phyloP scores from a whole-genome alignment of 2,888 invertebrate genomes.

The Hoplodrina ambigua region DNA sequence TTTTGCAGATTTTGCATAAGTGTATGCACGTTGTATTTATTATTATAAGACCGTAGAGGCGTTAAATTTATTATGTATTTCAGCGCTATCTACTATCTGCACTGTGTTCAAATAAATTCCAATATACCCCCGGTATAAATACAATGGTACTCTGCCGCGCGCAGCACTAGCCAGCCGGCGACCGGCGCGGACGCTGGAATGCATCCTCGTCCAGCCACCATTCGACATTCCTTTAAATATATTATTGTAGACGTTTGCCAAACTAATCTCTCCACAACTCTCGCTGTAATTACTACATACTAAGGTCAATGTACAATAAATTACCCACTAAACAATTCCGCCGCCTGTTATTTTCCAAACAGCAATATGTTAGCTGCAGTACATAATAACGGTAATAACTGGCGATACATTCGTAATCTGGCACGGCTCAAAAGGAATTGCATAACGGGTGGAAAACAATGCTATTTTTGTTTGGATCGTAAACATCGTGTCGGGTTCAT shows the following conservation, averaged over 20 bases:
- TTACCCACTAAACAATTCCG: constrained; percentile 51
- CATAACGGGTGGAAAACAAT: constrained; percentile 72
- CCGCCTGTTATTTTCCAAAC: constrained; percentile 51
- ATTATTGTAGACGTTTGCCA: constrained; percentile 37
- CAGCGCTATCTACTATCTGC: constrained; percentile 58
- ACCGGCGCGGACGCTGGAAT: constrained; percentile 24
- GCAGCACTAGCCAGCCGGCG: constrained; percentile 17
- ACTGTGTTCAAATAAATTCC: constrained; percentile 48
- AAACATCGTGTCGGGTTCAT: constrained; percentile 69
- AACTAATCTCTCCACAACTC: constrained; percentile 42
- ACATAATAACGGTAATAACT: constrained; percentile 52
- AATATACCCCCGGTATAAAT: constrained; percentile 51
- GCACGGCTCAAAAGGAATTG: constrained; percentile 70
- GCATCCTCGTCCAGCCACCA: constrained; percentile 17
- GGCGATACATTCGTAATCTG: constrained; percentile 58
- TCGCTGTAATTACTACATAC: constrained; percentile 39
- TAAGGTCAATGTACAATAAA: constrained; percentile 62
- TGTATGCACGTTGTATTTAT: constrained; percentile 58
- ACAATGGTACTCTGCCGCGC: constrained; percentile 32
- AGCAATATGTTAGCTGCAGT: constrained; percentile 48
- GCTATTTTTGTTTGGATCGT: constrained; percentile 76
- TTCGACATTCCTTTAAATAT: constrained; percentile 46
- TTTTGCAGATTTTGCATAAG: constrained; percentile 52
- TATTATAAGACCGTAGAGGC: constrained; percentile 52
- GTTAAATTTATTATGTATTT: constrained; percentile 57